Evolutionary conservation across 2,797 vertebrate genomes (phyloP).

Genomic region (Petrocephalus schoutedeni): DNA sequence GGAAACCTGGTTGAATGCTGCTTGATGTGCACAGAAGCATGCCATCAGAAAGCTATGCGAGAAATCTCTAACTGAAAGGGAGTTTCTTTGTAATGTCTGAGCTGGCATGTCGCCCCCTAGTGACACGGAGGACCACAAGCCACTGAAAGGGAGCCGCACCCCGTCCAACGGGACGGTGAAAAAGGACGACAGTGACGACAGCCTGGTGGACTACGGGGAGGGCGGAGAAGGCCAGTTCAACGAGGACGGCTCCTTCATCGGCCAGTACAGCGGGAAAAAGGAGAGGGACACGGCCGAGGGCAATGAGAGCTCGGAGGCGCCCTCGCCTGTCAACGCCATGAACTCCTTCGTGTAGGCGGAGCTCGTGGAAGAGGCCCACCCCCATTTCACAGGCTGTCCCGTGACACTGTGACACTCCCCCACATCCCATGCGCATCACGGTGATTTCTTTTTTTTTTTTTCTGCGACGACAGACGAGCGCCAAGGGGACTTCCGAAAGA

Average conservation of each 20-base stretch:
- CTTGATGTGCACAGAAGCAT: neutral
- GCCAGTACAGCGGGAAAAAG: constrained; percentile 97
- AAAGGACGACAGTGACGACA: constrained; percentile 94
- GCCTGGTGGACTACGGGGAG: constrained; percentile 96
- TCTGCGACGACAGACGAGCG: constrained; percentile 29
- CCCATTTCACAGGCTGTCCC: constrained; percentile 35
- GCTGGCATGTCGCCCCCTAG: constrained; percentile 48
- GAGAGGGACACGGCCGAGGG: constrained; percentile 95
- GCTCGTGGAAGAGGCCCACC: constrained; percentile 31
- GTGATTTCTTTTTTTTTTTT: neutral
- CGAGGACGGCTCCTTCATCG: constrained; percentile 95
- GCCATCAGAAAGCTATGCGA: neutral
- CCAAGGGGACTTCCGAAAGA: constrained; percentile 27
- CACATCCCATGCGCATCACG: constrained; percentile 32
- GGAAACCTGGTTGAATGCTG: neutral
- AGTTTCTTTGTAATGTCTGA: constrained; percentile 11
- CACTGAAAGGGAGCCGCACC: constrained; percentile 91
- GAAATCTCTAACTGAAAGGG: neutral
- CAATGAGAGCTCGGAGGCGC: constrained; percentile 96
- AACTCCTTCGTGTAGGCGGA: constrained; percentile 87
- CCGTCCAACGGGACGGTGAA: constrained; percentile 95
- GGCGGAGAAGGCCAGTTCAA: constrained; percentile 98
- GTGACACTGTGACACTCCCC: constrained; percentile 40
- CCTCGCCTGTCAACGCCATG: constrained; percentile 97
- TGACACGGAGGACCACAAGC: constrained; percentile 95